Conservation (phyloP, 35 echinoderm and acorn worm species). For the Apostichopus japonicus region DNA sequence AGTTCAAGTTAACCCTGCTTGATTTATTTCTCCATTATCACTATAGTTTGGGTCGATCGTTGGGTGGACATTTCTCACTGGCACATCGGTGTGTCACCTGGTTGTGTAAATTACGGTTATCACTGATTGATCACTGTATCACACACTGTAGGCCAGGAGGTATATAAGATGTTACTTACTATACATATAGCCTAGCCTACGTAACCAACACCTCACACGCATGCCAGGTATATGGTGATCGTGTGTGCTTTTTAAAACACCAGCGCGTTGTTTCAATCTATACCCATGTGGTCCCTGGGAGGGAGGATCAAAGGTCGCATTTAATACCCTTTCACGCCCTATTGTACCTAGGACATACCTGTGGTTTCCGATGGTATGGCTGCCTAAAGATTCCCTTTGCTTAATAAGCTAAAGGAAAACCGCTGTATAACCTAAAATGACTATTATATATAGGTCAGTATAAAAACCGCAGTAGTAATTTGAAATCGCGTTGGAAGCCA, state of each 20-base stretch:
- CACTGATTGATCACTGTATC: too few relatives aligned
- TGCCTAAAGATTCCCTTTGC: not conserved
- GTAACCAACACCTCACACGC: too few relatives aligned
- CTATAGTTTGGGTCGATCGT: too few relatives aligned
- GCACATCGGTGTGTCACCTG: too few relatives aligned
- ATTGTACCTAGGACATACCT: conserved; percentile 18
- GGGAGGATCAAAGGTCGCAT: conserved; percentile 5
- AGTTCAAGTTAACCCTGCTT: too few relatives aligned
- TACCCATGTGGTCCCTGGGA: not conserved
- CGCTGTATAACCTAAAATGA: not conserved
- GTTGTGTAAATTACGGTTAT: too few relatives aligned
- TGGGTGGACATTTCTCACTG: too few relatives aligned
- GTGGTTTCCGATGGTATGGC: conserved; percentile 12
- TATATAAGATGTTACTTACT: too few relatives aligned
- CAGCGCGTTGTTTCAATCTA: not conserved
- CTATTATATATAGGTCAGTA: not conserved
- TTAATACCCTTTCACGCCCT: conserved; percentile 21
- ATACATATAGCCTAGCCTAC: too few relatives aligned
- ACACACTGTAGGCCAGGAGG: too few relatives aligned
- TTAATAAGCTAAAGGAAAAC: not conserved
- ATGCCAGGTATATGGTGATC: not conserved
- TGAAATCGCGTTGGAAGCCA: not conserved
- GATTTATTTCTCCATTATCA: too few relatives aligned
- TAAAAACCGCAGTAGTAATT: conserved; percentile 2
- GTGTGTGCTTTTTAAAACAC: not conserved